Evolutionary conservation across 2,797 vertebrate genomes (phyloP), one percentile per base, ranked within the genome.

Genomic region (Macropus fuliginosus): DNA sequence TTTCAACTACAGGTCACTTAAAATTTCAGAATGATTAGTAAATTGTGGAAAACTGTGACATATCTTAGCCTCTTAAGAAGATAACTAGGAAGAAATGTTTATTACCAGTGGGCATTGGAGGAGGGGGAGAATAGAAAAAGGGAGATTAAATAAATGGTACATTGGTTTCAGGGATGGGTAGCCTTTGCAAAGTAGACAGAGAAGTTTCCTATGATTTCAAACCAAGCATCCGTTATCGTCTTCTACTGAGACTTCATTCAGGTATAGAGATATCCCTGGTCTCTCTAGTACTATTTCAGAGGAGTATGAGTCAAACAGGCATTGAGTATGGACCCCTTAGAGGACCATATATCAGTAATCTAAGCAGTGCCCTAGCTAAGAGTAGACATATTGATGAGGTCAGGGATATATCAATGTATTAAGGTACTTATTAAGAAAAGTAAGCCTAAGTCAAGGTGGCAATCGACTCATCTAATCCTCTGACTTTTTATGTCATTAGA

Each of bases 1-100:
- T 6, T 31, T 52, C 5, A 50, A 34, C 40, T 24, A 24, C 34
- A 55, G 81, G 5, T 87, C 24, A 4, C 92, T 92, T 93, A 54
- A 52, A 94, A 91, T 1, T 55, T 57, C 74, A 93, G 62, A 93
- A 2, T 87, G 62, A 9, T 4, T 56, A 31, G 0, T 27, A 55
- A 90, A 52, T 91, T 29, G 91, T 92, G 92, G 92, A 46, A 97
- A 96, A 95, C 11, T 13, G 54, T 91, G 24, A 91, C 13, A 92
- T 0, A 54, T 0, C 55, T 24, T 81, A 46, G 24, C 21, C 74
- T 50, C 9, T 9, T 87, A 46, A 87, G 24, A 27, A 87, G 40
- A 27, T 24, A 87, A 87, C 2, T 50, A 50, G 92, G 62, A 92
- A 95, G 56, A 93, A 95, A 95, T 92, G 29, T 4, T n/a, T 28